Base-by-base conservation (phyloP, 2,797 vertebrate species). In the Ceyx erithaca region DNA sequence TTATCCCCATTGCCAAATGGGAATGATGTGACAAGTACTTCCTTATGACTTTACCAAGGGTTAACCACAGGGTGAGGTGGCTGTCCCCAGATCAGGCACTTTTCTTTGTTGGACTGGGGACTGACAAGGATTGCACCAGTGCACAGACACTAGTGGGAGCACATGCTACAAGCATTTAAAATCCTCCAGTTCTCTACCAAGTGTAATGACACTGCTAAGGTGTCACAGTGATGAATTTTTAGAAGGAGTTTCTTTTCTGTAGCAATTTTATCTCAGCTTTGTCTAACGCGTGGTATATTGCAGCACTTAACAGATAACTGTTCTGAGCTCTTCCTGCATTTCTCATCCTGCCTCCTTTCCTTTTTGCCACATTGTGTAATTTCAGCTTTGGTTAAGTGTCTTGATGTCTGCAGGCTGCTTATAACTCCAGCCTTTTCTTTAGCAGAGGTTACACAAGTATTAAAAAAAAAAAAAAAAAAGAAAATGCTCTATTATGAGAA, bases 41-140 rank as follows among this genome's bases (percentile, higher is more conserved):
- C 15, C n/a, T 41, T 40, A 20, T 83, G 45, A 8, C 18, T n/a
- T 49, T 12, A 28, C 11, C 17, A 7, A 21, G 23, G 28, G 13
- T 1, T 2, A 72, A 17, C 3, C 1, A 2, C 46, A 14, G 3
- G 14, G 26, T 8, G 31, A 26, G 3, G 1, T 1, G 12, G 17
- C 21, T 71, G 3, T 35, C 12, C 31, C 64, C 2, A 2, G 12
- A 48, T 26, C 22, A 5, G 10, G 10, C 8, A 3, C 13, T 35
- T 41, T 46, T n/a, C 25, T 57, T 28, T 26, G 45, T 41, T 28
- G 11, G 8, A 5, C 16, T 2, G 0, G 4, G 9, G 11, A 9
- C 10, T 64, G n/a, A 40, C 21, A 20, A 55, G 30, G 9, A 9
- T 52, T 58, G 30, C 12, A 30, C 40, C 19, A 26, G 14, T 22